Evolutionary conservation across 2,888 invertebrate species (phyloP).

Genomic region (Lasioglossum vierecki): DNA sequence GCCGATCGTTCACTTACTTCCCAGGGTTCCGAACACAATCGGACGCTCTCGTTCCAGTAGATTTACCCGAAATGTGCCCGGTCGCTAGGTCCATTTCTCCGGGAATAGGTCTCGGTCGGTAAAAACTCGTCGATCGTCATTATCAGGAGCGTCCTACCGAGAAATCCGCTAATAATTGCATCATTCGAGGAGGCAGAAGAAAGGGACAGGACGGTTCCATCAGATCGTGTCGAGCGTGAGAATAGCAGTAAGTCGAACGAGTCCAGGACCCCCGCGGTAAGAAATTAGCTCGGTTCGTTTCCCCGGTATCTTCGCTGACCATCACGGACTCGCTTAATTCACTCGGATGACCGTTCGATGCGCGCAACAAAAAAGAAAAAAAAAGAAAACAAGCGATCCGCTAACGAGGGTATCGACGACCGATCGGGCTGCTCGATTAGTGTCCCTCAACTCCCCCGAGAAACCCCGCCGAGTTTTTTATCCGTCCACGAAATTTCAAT

Average conservation of each 20-base stretch:
- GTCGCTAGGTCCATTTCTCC: neutral
- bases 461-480: slow-evolving; percentile 48
- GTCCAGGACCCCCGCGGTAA: slow-evolving; percentile 36
- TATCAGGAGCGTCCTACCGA: slow-evolving; percentile 33
- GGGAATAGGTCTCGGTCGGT: neutral
- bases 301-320: slow-evolving; percentile 51
- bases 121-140: slow-evolving; percentile 16
- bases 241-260: slow-evolving; percentile 52
- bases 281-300: slow-evolving; percentile 65
- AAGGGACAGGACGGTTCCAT: slow-evolving; percentile 2
- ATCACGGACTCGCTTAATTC: slow-evolving; percentile 61
- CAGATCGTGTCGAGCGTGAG: slow-evolving; percentile 48
- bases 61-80: neutral
- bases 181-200: neutral
- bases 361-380: slow-evolving; percentile 22
- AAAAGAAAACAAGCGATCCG: slow-evolving; percentile 36
- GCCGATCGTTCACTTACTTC: slow-evolving; percentile 1
- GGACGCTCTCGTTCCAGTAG: neutral
- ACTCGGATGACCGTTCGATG: slow-evolving; percentile 46
- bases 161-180: slow-evolving; percentile 46
- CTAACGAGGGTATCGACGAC: slow-evolving; percentile 67
- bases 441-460: slow-evolving; percentile 34
- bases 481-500: slow-evolving; percentile 38
- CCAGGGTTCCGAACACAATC: neutral
- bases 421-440: slow-evolving; percentile 60